phyloP scores from a whole-genome alignment of 2,797 vertebrate species.

The Platyrinchus mystaceus region DNA sequence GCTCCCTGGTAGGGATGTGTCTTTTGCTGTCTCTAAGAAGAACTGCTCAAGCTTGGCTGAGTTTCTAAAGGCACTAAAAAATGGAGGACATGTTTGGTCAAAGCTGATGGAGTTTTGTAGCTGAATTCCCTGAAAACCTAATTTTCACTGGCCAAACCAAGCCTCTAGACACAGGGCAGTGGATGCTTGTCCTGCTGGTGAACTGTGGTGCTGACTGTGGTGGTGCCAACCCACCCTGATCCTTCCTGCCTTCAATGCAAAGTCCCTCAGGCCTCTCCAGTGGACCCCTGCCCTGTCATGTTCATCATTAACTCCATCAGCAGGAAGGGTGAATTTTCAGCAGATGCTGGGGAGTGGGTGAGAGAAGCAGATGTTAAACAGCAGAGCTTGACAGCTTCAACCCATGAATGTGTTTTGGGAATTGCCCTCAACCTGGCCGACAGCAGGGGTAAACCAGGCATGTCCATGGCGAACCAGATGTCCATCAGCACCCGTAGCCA shows the following conservation, averaged over 20 bases:
- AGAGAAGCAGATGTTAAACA: not conserved
- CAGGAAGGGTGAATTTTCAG: not conserved
- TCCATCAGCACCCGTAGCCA: not conserved
- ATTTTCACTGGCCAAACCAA: not conserved
- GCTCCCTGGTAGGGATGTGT: not conserved
- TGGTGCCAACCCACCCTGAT: not conserved
- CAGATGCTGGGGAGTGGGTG: not conserved
- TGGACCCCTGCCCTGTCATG: not conserved
- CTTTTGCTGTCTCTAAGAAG: not conserved
- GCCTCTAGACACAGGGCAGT: not conserved
- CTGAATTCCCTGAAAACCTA: not conserved
- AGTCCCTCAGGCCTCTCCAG: not conserved
- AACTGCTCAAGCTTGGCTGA: not conserved
- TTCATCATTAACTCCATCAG: fast-evolving
- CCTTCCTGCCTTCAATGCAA: not conserved
- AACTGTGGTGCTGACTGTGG: not conserved
- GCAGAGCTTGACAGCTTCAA: not conserved
- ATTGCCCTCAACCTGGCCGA: not conserved
- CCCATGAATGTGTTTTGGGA: not conserved
- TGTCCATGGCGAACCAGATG: not conserved
- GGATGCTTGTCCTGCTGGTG: not conserved
- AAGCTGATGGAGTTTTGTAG: not conserved
- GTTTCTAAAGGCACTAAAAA: not conserved
- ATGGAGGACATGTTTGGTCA: fast-evolving
- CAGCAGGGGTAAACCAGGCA: not conserved